A percentile compares a stretch with the other conserved stretches of the same genome.
phyloP scores from a whole-genome alignment of 2,797 vertebrate genomes.

The Anguilla marmorata region DNA sequence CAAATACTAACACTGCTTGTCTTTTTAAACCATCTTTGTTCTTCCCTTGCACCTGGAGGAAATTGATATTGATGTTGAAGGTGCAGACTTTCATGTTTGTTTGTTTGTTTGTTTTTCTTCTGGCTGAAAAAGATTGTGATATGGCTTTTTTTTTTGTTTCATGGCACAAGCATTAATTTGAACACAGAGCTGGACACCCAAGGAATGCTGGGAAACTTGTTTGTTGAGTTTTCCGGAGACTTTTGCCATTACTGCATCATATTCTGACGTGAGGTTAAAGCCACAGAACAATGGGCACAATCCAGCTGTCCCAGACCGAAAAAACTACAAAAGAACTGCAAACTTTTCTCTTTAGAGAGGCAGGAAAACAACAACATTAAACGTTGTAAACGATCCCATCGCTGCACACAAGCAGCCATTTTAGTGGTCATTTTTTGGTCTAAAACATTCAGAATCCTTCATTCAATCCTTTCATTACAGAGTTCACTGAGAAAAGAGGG shows the following conservation, averaged over 20 bases:
- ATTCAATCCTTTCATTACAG: conserved; percentile 44
- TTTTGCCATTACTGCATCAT: conserved; percentile 32
- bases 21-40: background rate
- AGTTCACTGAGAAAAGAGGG: conserved; percentile 48
- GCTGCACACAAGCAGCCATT: conserved; percentile 56
- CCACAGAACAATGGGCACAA: background rate
- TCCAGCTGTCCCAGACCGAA: conserved; percentile 19
- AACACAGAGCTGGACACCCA: background rate
- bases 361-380: conserved; percentile 59
- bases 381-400: conserved; percentile 46
- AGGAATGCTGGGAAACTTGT: conserved; percentile 38
- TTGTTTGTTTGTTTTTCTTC: conserved; percentile 35
- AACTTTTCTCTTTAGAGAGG: background rate
- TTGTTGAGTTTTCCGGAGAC: conserved; percentile 31
- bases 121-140: background rate
- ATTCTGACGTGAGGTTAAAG: conserved; percentile 9
- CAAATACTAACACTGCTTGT: conserved; percentile 50
- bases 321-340: conserved; percentile 36
- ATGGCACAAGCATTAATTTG: background rate
- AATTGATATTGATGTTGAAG: background rate
- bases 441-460: conserved; percentile 58
- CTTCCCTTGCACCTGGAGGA: background rate
- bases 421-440: conserved; percentile 39
- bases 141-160: background rate
- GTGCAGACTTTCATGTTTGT: conserved; percentile 25